Percentiles rank a stretch among this genome's conserved stretches.
Conservation (phyloP, 2,797 vertebrate genomes). For the Morus bassanus region DNA sequence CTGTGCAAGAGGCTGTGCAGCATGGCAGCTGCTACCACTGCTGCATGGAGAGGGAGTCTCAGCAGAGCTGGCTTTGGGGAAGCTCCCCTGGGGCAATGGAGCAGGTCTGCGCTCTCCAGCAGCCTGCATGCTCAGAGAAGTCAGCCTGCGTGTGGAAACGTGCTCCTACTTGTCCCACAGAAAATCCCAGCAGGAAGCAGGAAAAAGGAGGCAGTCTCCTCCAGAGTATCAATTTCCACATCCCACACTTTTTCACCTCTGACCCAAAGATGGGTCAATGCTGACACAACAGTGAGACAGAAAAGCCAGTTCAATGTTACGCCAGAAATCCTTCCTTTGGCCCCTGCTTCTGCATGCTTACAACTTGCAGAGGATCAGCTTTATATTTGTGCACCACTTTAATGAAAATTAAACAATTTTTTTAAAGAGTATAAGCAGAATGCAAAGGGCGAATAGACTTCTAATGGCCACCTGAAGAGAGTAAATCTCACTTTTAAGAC, state of each 20-base stretch:
- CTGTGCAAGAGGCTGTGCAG: neutral
- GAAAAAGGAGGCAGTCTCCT: neutral
- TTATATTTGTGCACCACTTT: neutral
- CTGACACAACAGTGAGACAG: neutral
- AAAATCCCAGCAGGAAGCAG: neutral
- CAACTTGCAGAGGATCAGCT: neutral
- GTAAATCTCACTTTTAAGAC: neutral
- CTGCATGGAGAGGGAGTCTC: too few relatives aligned
- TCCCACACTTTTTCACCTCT: neutral
- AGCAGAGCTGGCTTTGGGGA: neutral
- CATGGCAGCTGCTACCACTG: neutral
- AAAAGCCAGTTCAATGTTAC: neutral
- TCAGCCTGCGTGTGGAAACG: neutral
- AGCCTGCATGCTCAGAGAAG: accelerated
- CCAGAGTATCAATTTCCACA: neutral
- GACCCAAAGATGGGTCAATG: neutral
- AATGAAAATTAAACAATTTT: neutral
- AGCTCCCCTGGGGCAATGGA: neutral
- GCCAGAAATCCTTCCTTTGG: neutral
- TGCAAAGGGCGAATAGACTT: neutral
- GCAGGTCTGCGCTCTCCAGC: neutral
- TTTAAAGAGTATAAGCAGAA: neutral
- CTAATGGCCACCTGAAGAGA: neutral
- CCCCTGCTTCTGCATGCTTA: neutral
- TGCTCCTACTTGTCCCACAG: neutral